Evolutionary conservation across 2,888 invertebrate species (phyloP), one percentile per base, ranked within the genome.

Genomic region (Nineta flava): DNA sequence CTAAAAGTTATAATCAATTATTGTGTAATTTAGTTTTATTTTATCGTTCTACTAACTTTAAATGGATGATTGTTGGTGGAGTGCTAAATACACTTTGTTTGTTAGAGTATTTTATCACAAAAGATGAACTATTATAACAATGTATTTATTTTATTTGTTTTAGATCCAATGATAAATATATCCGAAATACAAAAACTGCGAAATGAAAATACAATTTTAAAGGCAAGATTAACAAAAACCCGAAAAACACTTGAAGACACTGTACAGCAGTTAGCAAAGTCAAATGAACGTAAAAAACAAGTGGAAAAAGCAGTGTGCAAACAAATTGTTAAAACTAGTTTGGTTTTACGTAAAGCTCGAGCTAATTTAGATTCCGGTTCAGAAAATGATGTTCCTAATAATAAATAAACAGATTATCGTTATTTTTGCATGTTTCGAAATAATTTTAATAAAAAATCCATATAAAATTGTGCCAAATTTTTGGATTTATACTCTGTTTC

Each of bases 241-340:
- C 79, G 80, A 60, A 75, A 79, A 51, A 81, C 84, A 26, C 72
- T 90, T 51, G 84, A 86, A 60, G 83, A 84, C 57, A 87, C 88
- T 6, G 74, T 83, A 55, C 74, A 78, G 51, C 83, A 87, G 62
- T 69, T 90, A 47, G 81, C 81, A 56, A 73, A 79, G 12, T 81
- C 87, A 45, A 87, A 87, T 65, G 77, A 83, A 64, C 78, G 81
- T 56, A 90, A 88, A 65, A 80, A 81, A 60, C 81, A 81, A 64
- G 83, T 88, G 34, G 87, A 90, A 64, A 81, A 83, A 59, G 85
- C 87, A 43, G 87, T 91, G 62, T 84, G 83, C 62, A 77, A 79
- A 59, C 83, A 87, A 67, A 80, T 87, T 58, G 79, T 82, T 60
- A 83, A 84, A 67, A 86, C 86, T 19, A 83, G 84, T 56, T 79